These are phyloP conservation scores for Drosophila paranaensis DNA, from an alignment of 2,888 invertebrate genomes.

Conservation along the genomic window DNA sequence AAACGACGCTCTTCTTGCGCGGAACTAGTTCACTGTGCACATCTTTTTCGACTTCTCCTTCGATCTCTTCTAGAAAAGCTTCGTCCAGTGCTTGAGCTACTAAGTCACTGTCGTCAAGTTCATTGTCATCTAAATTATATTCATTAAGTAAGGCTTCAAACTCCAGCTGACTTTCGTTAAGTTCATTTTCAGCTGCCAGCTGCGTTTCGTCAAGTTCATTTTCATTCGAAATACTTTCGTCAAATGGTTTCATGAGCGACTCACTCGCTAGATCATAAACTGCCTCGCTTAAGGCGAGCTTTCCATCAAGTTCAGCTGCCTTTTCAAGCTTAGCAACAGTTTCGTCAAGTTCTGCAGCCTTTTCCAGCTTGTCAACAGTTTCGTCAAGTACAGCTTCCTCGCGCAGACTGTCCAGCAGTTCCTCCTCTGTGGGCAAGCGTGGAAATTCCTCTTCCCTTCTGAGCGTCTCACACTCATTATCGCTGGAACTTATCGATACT, in stretches of 20 bases:
- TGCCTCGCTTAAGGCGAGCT: conserved; percentile 43
- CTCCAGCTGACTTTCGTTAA: conserved; percentile 31
- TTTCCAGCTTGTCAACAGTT: neutral
- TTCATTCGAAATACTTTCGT: neutral
- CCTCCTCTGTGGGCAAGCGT: conserved; percentile 74
- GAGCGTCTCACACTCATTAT: conserved; percentile 25
- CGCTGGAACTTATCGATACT: conserved; percentile 61
- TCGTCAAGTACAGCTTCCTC: conserved; percentile 47
- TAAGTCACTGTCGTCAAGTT: conserved; percentile 29
- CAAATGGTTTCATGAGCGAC: conserved; percentile 9
- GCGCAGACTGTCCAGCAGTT: conserved; percentile 72
- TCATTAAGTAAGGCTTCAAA: conserved; percentile 32
- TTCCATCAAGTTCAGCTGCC: conserved; percentile 38
- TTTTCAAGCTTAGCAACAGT: neutral
- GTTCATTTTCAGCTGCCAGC: conserved; percentile 26
- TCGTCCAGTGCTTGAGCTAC: conserved; percentile 23
- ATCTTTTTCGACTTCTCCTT: conserved; percentile 1
- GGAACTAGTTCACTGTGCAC: neutral
- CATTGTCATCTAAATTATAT: neutral
- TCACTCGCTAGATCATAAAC: conserved; percentile 57
- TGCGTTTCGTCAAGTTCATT: conserved; percentile 30
- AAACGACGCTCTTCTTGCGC: conserved; percentile 71
- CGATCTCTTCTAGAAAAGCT: conserved; percentile 24
- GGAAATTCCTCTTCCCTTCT: conserved; percentile 62
- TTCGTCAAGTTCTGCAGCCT: neutral